Evolutionary conservation across 2,797 vertebrate species (phyloP), one percentile per base, ranked within the genome.

Genomic region (Neosilurus hyrtlii): DNA sequence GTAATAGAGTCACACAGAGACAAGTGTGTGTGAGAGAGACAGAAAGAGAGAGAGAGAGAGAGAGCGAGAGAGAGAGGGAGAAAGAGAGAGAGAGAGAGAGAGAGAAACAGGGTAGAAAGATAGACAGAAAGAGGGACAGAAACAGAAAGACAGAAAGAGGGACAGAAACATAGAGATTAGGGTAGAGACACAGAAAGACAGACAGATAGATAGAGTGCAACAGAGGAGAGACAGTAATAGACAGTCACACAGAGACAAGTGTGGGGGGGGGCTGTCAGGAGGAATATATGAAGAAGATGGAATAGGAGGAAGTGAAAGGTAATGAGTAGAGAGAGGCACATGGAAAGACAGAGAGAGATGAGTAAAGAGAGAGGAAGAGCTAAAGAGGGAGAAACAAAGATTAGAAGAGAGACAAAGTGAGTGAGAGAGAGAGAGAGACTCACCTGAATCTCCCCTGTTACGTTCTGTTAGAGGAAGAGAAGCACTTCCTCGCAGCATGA

Each of bases 381-480:
- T 1, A 30, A 30, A 30, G 30, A 30, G 30, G 30, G 30, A 30
- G 2, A 30, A 30, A 30, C 30, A 30, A 30, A 30, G 30, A 30
- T 30, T 30, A 30, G 30, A 52, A 37, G 51, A 62, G 0, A 35
- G 37, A 63, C 10, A 80, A 30, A 61, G 30, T 30, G 57, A 52
- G 15, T n/a, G 18, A 49, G 49, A 49, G 51, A n/a, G 57, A 49
- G 49, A 56, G 52, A 20, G 76, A 51, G 26, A 63, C 54, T 26
- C 62, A 76, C 70, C 82, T 14, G 84, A n/a, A 0, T 91, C 88
- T 54, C 65, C 80, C 83, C 22, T 90, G 80, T 37, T 92, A 92
- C 94, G 68, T 57, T 63, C 57, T 22, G 37, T 83, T 54, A 79
- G 61, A 76, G 81, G 56, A 16, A 78, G 22, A 62, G 57, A 18